Evolutionary conservation across 2,888 invertebrate genomes (phyloP).

Genomic region (Brassicogethes aeneus): DNA sequence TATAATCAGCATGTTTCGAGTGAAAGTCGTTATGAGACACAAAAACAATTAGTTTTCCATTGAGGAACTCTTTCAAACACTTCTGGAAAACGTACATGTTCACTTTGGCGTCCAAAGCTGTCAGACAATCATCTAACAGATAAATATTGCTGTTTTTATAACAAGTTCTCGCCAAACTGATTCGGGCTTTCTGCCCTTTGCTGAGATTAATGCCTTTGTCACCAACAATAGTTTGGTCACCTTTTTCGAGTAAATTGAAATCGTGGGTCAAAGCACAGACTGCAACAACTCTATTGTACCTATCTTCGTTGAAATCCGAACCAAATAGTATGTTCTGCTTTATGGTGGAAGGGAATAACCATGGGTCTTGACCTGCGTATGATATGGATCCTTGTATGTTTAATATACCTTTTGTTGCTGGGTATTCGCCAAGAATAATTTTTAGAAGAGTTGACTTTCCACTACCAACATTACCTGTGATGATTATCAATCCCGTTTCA

Average conservation of each 20-base stretch:
- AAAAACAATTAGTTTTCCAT: constrained; percentile 27
- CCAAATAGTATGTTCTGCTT: constrained; percentile 35
- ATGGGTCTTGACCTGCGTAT: constrained; percentile 31
- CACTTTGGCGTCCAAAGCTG: constrained; percentile 27
- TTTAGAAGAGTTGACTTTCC: constrained; percentile 30
- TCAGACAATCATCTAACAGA: constrained; percentile 28
- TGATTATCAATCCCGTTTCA: constrained; percentile 39
- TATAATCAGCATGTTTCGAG: constrained; percentile 22
- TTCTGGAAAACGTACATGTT: constrained; percentile 36
- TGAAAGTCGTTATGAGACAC: constrained; percentile 28
- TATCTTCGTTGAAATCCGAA: constrained; percentile 27
- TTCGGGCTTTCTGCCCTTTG: constrained; percentile 45
- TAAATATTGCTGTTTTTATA: constrained; percentile 30
- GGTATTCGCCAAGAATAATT: constrained; percentile 25
- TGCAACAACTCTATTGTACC: constrained; percentile 32
- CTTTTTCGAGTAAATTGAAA: constrained; percentile 35
- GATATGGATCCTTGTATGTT: constrained; percentile 23
- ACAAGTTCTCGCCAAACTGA: constrained; percentile 30
- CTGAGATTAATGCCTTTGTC: constrained; percentile 54
- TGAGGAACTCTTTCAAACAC: constrained; percentile 27
- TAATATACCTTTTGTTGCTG: constrained; percentile 17
- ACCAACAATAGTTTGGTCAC: constrained; percentile 48
- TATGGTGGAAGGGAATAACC: constrained; percentile 30
- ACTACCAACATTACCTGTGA: constrained; percentile 50
- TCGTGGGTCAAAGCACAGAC: constrained; percentile 46